Evolutionary conservation across 92 coral and sea anemone species (phyloP).

Genomic region (Palythoa heliodiscus): DNA sequence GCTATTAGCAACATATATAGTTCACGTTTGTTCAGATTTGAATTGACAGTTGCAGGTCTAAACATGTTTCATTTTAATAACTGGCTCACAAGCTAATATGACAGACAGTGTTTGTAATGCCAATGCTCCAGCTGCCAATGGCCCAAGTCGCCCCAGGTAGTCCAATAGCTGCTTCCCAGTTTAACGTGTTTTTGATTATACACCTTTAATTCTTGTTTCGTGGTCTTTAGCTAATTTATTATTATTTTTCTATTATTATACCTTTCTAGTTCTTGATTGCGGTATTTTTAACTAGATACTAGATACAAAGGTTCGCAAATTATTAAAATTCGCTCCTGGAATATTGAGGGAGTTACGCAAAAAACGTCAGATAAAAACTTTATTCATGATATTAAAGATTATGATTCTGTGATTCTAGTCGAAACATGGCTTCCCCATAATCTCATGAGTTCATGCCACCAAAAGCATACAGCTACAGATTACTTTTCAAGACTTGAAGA

Average conservation of each 20-base stretch:
- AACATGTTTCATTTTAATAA: too few relatives aligned
- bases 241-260: background rate
- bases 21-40: too few relatives aligned
- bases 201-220: constrained; percentile 1
- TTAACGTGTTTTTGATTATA: background rate
- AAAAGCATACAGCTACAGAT: background rate
- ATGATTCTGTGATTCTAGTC: constrained; percentile 25
- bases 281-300: background rate
- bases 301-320: background rate
- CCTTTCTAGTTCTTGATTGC: background rate
- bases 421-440: constrained; percentile 34
- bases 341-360: constrained; percentile 11
- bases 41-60: too few relatives aligned
- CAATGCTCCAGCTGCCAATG: constrained; percentile 1
- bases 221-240: background rate
- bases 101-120: background rate
- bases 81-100: background rate
- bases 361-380: background rate
- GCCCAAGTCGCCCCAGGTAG: constrained; percentile 4
- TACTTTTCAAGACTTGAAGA: too few relatives aligned
- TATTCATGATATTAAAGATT: constrained; percentile 6
- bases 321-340: constrained; percentile 18
- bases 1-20: too few relatives aligned
- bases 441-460: background rate
- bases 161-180: constrained; percentile 4